Conservation (phyloP, 1,140 invertebrate species). For the Hyphantria cunea region DNA sequence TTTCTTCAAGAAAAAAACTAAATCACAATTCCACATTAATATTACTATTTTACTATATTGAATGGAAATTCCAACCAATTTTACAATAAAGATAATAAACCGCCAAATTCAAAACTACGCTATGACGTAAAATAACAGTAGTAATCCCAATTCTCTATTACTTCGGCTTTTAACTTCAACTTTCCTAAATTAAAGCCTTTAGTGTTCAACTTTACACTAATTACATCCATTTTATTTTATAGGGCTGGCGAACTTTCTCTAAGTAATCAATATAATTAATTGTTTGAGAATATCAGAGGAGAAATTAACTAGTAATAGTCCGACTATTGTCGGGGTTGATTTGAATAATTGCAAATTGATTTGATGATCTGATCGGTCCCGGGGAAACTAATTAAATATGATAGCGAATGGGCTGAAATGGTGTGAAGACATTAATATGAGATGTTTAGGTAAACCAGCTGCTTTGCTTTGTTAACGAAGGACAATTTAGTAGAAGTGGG, state of each 20-base stretch:
- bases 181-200: background rate
- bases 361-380: no score
- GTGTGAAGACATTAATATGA: no score
- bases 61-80: background rate
- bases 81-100: background rate
- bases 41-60: no score
- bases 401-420: no score
- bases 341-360: no score
- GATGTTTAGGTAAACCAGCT: no score
- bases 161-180: background rate
- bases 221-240: background rate
- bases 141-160: background rate
- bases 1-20: no score
- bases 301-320: background rate
- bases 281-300: background rate
- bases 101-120: background rate
- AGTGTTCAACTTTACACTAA: background rate
- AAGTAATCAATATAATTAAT: background rate
- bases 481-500: no score
- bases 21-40: no score
- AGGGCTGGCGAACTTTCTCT: background rate
- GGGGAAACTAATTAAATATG: no score
- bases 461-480: no score
- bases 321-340: background rate
- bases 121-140: background rate